Evolutionary conservation across 2,888 invertebrate genomes (phyloP), one percentile per base, ranked within the genome.

Genomic region (Pyrochroa serraticornis): DNA sequence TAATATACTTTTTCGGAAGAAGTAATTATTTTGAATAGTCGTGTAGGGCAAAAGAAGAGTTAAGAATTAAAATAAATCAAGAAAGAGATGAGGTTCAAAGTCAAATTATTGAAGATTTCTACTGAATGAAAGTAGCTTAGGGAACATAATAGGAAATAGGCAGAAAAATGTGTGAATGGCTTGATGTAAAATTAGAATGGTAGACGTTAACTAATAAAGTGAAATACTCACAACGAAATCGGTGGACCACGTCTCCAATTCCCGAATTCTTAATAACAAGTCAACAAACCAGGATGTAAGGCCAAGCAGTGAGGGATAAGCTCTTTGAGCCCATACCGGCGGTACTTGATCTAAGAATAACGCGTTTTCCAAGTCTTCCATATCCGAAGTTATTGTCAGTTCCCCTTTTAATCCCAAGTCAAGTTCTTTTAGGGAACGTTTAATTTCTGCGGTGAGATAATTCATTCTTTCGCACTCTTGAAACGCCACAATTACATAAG

Each of bases 401-500:
- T 97, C 97, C 53, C 97, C 97, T 84, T 97, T 97, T 6, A 97
- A 81, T 0, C 97, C 97, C 39, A 97, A 83, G 79, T 97, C 96
- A 38, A 97, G 82, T 79, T 97, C 97, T 71, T 91, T 90, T 1
- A 97, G 82, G 0, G 95, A 93, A 43, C 95, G 82, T 69, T 94
- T 92, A 80, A 97, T 91, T 82, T 96, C 96, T 1, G 89, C 88
- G 0, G 94, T 95, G 33, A 97, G 82, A 68, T 87, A 87, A 79
- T 97, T 97, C 96, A 97, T 97, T 43, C 97, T 83, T 78, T 97
- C 97, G 74, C 96, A 96, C 80, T 97, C 97, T 77, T 97, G 94
- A 73, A 94, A 93, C 0, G 93, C 93, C 0, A 97, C 97, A 52
- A 97, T 95, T 0, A 97, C 95, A 74, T 96, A 97, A 0, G 97